Percentiles rank a stretch among this genome's conserved stretches.
phyloP scores from a whole-genome alignment of 2,888 invertebrate genomes.

The Uropetala carovei region DNA sequence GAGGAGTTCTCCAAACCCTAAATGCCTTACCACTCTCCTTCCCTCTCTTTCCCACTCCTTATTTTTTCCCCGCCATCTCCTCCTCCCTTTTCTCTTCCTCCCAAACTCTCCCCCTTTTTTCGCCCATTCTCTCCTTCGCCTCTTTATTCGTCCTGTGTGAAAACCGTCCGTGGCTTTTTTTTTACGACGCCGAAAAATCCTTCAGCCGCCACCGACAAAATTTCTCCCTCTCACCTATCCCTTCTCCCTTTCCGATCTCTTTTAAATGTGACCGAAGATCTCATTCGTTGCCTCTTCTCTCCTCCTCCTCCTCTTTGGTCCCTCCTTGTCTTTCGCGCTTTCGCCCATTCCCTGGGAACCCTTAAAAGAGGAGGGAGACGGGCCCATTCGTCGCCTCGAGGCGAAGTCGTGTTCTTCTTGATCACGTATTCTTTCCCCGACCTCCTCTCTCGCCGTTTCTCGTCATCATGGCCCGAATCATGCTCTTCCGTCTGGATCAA shows the following conservation, averaged over 20 bases:
- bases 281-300: not conserved
- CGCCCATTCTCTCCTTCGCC: not conserved
- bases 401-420: not conserved
- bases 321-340: no score
- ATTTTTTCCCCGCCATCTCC: not conserved
- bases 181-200: slow-evolving; percentile 19
- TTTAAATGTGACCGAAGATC: not conserved
- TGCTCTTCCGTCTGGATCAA: not conserved
- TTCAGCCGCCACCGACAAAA: not conserved
- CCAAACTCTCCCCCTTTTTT: slow-evolving; percentile 14
- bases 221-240: not conserved
- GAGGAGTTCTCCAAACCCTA: slow-evolving; percentile 32
- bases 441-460: not conserved
- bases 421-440: not conserved
- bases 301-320: not conserved
- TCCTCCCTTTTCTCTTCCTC: slow-evolving; percentile 11
- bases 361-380: not conserved
- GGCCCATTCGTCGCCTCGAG: not conserved
- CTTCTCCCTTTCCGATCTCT: not conserved
- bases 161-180: not conserved
- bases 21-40: slow-evolving; percentile 43
- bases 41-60: slow-evolving; percentile 3
- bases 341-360: no score
- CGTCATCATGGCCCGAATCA: not conserved
- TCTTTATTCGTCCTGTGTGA: slow-evolving; percentile 11